A percentile compares a stretch with the other conserved stretches of the same genome.
phyloP scores from a whole-genome alignment of 92 coral and sea anemone species.

The Muricea muricata region DNA sequence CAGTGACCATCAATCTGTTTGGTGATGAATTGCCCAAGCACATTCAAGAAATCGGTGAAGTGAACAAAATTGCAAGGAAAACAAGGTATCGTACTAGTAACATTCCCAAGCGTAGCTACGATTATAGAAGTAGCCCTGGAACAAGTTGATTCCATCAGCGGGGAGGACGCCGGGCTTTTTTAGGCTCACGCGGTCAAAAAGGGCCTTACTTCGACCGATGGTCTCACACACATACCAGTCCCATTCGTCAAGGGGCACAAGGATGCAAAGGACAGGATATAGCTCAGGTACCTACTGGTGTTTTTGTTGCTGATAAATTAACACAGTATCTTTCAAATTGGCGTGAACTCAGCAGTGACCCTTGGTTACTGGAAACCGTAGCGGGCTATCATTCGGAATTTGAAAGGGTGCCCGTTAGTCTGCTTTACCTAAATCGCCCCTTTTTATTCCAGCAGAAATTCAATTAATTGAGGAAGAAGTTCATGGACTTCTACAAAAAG shows the following conservation, averaged over 20 bases:
- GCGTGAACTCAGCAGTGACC: too few relatives aligned
- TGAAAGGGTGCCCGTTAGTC: too few relatives aligned
- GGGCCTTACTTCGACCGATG: too few relatives aligned
- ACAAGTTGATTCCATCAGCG: not conserved
- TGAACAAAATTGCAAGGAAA: slow-evolving; percentile 67
- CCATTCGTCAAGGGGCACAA: not conserved
- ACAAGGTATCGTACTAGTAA: slow-evolving; percentile 22
- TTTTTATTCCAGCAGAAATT: too few relatives aligned
- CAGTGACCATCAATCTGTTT: slow-evolving; percentile 57
- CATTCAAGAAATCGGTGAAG: slow-evolving; percentile 69
- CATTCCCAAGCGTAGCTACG: not conserved
- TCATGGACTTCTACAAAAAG: not conserved
- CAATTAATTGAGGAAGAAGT: too few relatives aligned
- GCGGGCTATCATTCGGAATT: too few relatives aligned
- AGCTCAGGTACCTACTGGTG: not conserved
- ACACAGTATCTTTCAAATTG: too few relatives aligned
- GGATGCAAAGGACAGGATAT: not conserved
- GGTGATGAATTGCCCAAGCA: slow-evolving; percentile 76
- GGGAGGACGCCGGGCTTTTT: not conserved
- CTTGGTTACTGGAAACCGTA: too few relatives aligned
- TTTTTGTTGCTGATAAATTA: not conserved
- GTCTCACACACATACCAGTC: not conserved
- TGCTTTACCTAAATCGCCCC: too few relatives aligned
- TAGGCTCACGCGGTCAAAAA: not conserved
- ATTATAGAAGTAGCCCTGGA: not conserved